phyloP scores from a whole-genome alignment of 1,140 invertebrate genomes.

The Heliothis virescens region DNA sequence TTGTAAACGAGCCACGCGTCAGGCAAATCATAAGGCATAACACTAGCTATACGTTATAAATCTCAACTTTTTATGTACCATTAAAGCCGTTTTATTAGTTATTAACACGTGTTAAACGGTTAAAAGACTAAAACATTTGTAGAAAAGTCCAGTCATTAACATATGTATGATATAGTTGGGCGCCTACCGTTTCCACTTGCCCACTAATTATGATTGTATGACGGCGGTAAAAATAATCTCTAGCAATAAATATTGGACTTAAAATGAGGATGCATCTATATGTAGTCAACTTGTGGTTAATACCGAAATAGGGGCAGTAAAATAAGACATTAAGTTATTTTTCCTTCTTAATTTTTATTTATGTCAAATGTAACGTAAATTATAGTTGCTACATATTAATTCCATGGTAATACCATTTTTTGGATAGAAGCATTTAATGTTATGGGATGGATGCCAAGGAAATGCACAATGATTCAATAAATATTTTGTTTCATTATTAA shows the following conservation, averaged over 20 bases:
- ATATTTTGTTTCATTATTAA: too few relatives aligned
- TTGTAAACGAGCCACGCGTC: conserved; percentile 70
- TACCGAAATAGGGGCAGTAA: conserved; percentile 17
- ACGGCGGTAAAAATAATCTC: conserved; percentile 27
- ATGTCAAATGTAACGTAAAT: too few relatives aligned
- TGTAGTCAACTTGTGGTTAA: conserved; percentile 6
- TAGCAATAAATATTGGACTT: conserved; percentile 19
- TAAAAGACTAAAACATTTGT: conserved; percentile 83
- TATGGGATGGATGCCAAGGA: too few relatives aligned
- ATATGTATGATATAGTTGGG: conserved; percentile 73
- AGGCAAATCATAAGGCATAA: conserved; percentile 73
- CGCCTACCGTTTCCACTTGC: conserved; percentile 55
- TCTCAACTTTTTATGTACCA: conserved; percentile 85
- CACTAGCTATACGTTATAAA: conserved; percentile 80
- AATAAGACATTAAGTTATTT: background rate
- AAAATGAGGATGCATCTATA: background rate
- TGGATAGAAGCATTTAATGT: too few relatives aligned
- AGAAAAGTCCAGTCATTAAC: conserved; percentile 82
- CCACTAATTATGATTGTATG: conserved; percentile 44
- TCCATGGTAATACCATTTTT: too few relatives aligned
- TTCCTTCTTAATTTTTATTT: conserved; percentile 1
- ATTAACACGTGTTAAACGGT: conserved; percentile 84
- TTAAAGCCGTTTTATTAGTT: conserved; percentile 84
- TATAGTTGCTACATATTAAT: too few relatives aligned
- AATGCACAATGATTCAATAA: too few relatives aligned